phyloP scores from a whole-genome alignment of 2,113 vertebrate genomes.

The Phylloscopus trochiloides region DNA sequence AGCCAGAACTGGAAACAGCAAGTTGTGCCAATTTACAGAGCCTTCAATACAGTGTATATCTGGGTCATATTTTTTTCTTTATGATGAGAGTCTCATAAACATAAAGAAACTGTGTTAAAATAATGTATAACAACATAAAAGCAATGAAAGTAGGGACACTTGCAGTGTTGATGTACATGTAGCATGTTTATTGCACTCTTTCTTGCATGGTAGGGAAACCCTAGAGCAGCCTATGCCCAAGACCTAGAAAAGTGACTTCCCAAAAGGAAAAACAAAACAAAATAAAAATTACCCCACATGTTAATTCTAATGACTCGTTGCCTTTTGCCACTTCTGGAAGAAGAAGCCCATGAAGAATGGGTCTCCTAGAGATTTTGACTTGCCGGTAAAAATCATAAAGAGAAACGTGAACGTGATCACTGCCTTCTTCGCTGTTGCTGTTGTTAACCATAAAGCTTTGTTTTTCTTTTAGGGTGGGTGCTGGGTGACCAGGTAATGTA shows the following conservation, averaged over 20 bases:
- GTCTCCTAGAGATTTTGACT: neutral
- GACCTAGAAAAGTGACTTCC: neutral
- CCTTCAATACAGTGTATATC: neutral
- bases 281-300: neutral
- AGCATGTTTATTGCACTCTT: neutral
- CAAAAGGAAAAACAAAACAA: neutral
- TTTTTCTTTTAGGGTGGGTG: neutral
- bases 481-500: neutral
- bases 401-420: neutral
- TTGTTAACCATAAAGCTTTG: neutral
- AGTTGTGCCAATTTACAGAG: neutral
- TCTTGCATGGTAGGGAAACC: neutral
- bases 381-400: neutral
- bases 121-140: neutral
- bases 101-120: neutral
- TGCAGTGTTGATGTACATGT: accelerated
- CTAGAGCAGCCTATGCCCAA: neutral
- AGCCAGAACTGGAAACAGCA: neutral
- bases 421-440: neutral
- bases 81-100: neutral
- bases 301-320: neutral
- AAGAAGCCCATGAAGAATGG: neutral
- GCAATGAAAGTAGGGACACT: neutral
- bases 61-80: neutral
- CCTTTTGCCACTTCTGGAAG: neutral